These are phyloP conservation scores for Drosophila sp. DNA, from an alignment of 1,140 invertebrate genomes.

Conservation along the genomic window DNA sequence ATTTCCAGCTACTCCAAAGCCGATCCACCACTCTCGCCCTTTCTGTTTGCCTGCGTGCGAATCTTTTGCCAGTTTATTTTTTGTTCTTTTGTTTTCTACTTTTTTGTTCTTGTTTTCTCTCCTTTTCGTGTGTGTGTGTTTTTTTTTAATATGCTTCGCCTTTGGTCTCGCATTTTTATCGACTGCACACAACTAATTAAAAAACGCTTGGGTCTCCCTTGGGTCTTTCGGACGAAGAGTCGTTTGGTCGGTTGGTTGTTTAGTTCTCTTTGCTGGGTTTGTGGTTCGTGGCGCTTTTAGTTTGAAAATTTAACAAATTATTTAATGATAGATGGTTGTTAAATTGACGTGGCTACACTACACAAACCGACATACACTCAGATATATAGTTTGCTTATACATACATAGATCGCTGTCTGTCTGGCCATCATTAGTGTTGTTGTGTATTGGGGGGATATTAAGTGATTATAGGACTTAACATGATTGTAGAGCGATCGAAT, in stretches of 20 bases:
- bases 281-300: conserved; percentile 61
- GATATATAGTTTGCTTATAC: background rate
- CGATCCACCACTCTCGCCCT: conserved; percentile 15
- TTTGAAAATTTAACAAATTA: conserved; percentile 76
- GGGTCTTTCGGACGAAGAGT: conserved; percentile 2
- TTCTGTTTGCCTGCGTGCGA: conserved; percentile 56
- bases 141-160: conserved; percentile 51
- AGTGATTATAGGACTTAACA: conserved; percentile 61
- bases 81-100: background rate
- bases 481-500: conserved; percentile 17
- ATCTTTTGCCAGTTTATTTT: conserved; percentile 52
- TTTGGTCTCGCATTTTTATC: conserved; percentile 74
- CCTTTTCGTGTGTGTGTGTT: conserved; percentile 28
- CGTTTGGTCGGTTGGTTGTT: background rate
- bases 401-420: background rate
- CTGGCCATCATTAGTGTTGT: conserved; percentile 41
- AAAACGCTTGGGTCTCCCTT: conserved; percentile 58
- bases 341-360: conserved; percentile 63
- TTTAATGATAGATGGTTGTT: conserved; percentile 79
- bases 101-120: conserved; percentile 1
- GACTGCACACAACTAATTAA: conserved; percentile 79
- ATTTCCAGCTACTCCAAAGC: conserved; percentile 29
- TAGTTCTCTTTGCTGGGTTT: background rate
- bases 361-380: background rate
- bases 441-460: conserved; percentile 58